Conservation (phyloP, 2,888 invertebrate species). For the Eutolmus rufibarbis region DNA sequence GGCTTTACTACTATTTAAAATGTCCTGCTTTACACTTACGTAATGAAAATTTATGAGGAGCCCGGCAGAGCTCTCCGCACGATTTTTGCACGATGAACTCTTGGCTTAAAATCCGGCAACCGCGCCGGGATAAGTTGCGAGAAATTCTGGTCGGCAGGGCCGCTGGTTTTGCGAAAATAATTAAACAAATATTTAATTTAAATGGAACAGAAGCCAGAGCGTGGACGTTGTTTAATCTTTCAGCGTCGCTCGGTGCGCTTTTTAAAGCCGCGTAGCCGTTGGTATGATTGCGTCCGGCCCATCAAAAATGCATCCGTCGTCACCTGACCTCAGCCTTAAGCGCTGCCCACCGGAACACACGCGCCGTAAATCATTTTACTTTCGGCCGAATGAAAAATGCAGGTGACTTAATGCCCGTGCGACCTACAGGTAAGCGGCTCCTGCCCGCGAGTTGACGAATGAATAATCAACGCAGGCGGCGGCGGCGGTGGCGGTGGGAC, state of each 20-base stretch:
- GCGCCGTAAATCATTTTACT: slow-evolving; percentile 11
- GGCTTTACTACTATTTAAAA: slow-evolving; percentile 44
- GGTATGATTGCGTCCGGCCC: not conserved
- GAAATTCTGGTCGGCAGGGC: not conserved
- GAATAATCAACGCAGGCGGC: not conserved
- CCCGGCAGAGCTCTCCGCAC: slow-evolving; percentile 16
- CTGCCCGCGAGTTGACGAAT: not conserved
- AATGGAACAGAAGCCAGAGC: not conserved
- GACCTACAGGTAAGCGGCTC: slow-evolving; percentile 1
- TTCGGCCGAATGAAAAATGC: not conserved
- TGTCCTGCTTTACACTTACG: slow-evolving; percentile 40
- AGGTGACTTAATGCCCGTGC: not conserved
- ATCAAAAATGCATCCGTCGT: not conserved
- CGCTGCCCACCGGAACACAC: not conserved
- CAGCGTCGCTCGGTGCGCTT: not conserved
- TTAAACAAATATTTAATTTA: slow-evolving; percentile 22
- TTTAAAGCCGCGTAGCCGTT: not conserved
- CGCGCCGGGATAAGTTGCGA: slow-evolving; percentile 1
- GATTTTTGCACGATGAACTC: slow-evolving; percentile 31
- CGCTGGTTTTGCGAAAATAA: not conserved
- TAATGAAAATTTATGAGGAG: slow-evolving; percentile 39
- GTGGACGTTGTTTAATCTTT: not conserved
- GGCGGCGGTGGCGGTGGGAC: not conserved
- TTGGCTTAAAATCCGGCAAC: slow-evolving; percentile 9
- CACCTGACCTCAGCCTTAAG: not conserved